A percentile compares a stretch with the other conserved stretches of the same genome.
phyloP scores from a whole-genome alignment of 2,797 vertebrate species.

The Pipistrellus pygmaeus region DNA sequence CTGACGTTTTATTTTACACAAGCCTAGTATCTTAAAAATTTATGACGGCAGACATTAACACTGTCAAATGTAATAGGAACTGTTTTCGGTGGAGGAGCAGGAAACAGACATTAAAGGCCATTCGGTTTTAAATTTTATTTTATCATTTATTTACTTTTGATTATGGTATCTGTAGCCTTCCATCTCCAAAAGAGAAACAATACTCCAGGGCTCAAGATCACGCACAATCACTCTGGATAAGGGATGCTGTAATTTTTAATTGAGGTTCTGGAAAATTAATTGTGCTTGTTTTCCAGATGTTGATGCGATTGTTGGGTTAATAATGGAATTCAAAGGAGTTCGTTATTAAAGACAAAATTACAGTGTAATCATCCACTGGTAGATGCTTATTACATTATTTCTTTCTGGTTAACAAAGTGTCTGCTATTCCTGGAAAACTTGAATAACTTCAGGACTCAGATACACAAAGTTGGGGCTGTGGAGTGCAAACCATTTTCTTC shows the following conservation, averaged over 20 bases:
- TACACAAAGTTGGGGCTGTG: slow-evolving; percentile 71
- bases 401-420: slow-evolving; percentile 78
- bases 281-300: slow-evolving; percentile 81
- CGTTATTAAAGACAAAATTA: slow-evolving; percentile 83
- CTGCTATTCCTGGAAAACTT: slow-evolving; percentile 83
- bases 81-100: slow-evolving; percentile 77
- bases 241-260: slow-evolving; percentile 80
- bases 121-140: slow-evolving; percentile 74
- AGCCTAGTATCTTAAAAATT: slow-evolving; percentile 69
- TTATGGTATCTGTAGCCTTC: slow-evolving; percentile 55
- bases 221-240: slow-evolving; percentile 59
- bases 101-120: slow-evolving; percentile 71
- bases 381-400: slow-evolving; percentile 81
- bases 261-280: slow-evolving; percentile 79
- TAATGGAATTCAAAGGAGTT: slow-evolving; percentile 81
- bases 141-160: slow-evolving; percentile 73
- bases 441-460: slow-evolving; percentile 80
- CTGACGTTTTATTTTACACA: slow-evolving; percentile 68
- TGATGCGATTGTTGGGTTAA: slow-evolving; percentile 81
- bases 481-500: slow-evolving; percentile 81
- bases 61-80: slow-evolving; percentile 64
- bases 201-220: slow-evolving; percentile 77
- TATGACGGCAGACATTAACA: slow-evolving; percentile 73
- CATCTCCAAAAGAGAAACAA: slow-evolving; percentile 80
- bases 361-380: slow-evolving; percentile 69